These are phyloP conservation scores for Lasioglossum marginatum DNA, from an alignment of 2,888 invertebrate genomes.

Conservation along the genomic window DNA sequence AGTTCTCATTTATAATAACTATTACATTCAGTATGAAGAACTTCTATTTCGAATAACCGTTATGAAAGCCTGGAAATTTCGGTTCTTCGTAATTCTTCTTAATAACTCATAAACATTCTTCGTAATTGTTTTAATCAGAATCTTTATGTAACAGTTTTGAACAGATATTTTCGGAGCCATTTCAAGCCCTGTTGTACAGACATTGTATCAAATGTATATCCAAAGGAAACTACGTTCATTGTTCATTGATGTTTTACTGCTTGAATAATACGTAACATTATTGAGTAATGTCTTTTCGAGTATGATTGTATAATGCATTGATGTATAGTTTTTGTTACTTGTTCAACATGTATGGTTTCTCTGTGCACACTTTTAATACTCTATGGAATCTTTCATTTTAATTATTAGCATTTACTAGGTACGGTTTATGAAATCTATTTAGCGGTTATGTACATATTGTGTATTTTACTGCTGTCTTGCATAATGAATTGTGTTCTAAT, in stretches of 20 bases:
- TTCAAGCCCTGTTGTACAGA: constrained; percentile 6
- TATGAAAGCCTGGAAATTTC: neutral
- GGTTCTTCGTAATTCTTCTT: neutral
- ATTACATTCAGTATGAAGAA: neutral
- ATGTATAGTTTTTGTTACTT: constrained; percentile 30
- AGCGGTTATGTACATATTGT: constrained; percentile 16
- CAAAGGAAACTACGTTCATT: constrained; percentile 34
- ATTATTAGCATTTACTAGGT: neutral
- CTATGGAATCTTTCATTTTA: constrained; percentile 19
- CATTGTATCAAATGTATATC: constrained; percentile 16
- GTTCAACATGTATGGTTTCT: constrained; percentile 22
- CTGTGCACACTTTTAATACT: constrained; percentile 11
- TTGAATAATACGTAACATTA: constrained; percentile 31
- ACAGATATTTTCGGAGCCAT: neutral
- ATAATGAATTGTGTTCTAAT: constrained; percentile 23
- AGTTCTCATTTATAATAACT: neutral
- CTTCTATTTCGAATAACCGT: neutral
- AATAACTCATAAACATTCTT: neutral
- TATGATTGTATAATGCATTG: constrained; percentile 30
- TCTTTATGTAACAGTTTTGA: neutral
- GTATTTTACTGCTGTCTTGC: constrained; percentile 24
- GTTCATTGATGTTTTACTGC: constrained; percentile 36
- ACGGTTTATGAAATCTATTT: constrained; percentile 10
- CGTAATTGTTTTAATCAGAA: neutral
- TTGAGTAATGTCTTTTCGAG: constrained; percentile 31